A percentile compares a stretch with the other conserved stretches of the same genome.
phyloP scores from a whole-genome alignment of 2,797 vertebrate species.

The Myotis planiceps region DNA sequence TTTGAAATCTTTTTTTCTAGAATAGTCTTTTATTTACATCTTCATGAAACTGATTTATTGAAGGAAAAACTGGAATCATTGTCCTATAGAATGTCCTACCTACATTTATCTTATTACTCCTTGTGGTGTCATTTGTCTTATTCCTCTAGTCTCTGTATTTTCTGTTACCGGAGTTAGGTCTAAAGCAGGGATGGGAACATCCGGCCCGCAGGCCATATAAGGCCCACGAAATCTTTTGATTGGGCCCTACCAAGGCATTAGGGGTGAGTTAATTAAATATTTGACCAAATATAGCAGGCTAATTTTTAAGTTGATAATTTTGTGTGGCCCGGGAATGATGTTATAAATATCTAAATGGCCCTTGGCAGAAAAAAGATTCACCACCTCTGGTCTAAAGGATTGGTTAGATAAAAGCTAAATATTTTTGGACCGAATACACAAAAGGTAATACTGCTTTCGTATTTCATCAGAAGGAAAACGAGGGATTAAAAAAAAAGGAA shows the following conservation, averaged over 20 bases:
- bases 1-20: background rate
- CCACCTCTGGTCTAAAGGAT: background rate
- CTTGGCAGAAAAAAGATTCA: no score
- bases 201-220: no score
- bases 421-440: background rate
- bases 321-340: no score
- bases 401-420: background rate
- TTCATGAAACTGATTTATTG: background rate
- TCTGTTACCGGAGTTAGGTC: background rate
- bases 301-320: no score
- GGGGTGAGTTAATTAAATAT: no score
- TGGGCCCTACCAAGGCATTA: no score
- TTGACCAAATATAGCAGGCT: no score
- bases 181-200: background rate
- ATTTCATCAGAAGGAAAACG: background rate
- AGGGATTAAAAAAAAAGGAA: background rate
- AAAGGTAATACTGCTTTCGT: constrained; percentile 20
- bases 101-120: background rate
- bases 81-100: background rate
- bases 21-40: background rate
- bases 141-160: background rate
- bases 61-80: background rate
- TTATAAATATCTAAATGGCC: no score
- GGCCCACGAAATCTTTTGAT: no score
- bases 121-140: background rate